phyloP scores from a whole-genome alignment of 1,140 invertebrate genomes.

The Atopsyche davidsoni region DNA sequence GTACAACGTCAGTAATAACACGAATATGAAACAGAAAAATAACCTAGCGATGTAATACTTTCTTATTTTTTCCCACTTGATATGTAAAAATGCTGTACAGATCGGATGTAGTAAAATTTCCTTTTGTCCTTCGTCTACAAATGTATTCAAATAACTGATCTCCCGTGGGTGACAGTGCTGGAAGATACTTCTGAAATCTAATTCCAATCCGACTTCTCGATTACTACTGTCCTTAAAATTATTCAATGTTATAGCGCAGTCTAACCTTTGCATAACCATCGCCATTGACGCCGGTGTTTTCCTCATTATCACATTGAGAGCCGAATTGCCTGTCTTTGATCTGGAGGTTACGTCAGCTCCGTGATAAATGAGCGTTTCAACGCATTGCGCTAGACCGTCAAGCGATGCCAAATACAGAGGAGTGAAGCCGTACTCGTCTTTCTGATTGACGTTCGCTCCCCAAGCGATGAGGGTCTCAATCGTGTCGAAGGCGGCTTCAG shows the following conservation, averaged over 20 bases:
- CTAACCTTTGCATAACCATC: conserved; percentile 69
- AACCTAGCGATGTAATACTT: conserved; percentile 77
- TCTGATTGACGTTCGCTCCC: conserved; percentile 76
- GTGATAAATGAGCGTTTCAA: conserved; percentile 73
- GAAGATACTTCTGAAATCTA: conserved; percentile 72
- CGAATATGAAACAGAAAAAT: conserved; percentile 73
- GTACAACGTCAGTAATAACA: conserved; percentile 69
- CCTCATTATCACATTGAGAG: conserved; percentile 71
- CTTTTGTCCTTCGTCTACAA: conserved; percentile 77
- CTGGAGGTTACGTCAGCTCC: conserved; percentile 79
- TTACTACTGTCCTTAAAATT: conserved; percentile 69
- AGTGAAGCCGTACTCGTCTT: conserved; percentile 84
- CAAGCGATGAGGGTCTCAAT: conserved; percentile 67
- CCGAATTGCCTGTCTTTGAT: conserved; percentile 76
- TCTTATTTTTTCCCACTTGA: conserved; percentile 86
- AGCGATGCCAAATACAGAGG: conserved; percentile 81
- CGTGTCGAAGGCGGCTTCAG: conserved; percentile 66
- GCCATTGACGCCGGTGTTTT: conserved; percentile 76
- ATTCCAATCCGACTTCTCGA: conserved; percentile 71
- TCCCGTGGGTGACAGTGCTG: conserved; percentile 73
- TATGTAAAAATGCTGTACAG: conserved; percentile 74
- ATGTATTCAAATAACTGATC: conserved; percentile 74
- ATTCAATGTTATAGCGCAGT: conserved; percentile 69
- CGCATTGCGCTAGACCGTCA: conserved; percentile 74
- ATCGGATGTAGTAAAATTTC: conserved; percentile 75